These are phyloP conservation scores for Drusus annulatus DNA, from an alignment of 1,140 invertebrate genomes.

Conservation along the genomic window DNA sequence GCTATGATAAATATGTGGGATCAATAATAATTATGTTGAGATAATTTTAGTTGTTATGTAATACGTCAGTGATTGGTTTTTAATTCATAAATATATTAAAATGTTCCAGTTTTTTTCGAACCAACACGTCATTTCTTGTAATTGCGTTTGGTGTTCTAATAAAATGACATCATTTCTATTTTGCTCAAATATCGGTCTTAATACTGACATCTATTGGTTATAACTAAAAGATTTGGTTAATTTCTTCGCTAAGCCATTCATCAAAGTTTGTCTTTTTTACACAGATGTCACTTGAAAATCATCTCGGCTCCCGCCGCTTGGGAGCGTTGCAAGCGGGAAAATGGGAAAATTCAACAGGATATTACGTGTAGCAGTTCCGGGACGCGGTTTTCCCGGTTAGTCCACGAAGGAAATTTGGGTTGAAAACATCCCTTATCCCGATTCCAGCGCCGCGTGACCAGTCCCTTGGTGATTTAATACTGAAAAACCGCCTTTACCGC, in stretches of 20 bases:
- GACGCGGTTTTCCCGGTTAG: slow-evolving; percentile 34
- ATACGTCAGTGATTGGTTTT: too few relatives aligned
- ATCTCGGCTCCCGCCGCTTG: neutral
- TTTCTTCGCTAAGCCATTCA: neutral
- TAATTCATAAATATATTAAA: too few relatives aligned
- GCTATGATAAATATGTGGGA: too few relatives aligned
- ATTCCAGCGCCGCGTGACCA: neutral
- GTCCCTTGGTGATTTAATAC: slow-evolving; percentile 1
- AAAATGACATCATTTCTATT: too few relatives aligned
- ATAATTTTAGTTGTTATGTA: too few relatives aligned
- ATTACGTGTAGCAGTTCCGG: slow-evolving; percentile 27
- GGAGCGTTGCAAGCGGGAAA: slow-evolving; percentile 10
- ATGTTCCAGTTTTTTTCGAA: too few relatives aligned
- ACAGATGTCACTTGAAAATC: slow-evolving; percentile 3
- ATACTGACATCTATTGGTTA: too few relatives aligned
- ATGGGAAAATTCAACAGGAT: slow-evolving; percentile 26
- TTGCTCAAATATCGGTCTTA: too few relatives aligned
- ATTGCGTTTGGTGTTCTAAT: too few relatives aligned
- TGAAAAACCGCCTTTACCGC: slow-evolving; percentile 4
- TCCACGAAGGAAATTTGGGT: slow-evolving; percentile 23
- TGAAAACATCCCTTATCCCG: slow-evolving; percentile 30
- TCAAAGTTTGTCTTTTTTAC: neutral
- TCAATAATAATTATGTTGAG: too few relatives aligned
- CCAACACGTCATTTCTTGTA: too few relatives aligned
- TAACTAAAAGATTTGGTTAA: too few relatives aligned